A percentile compares a stretch with the other conserved stretches of the same genome.
These are phyloP conservation scores for Malacoctenus gilli DNA, from an alignment of 2,797 vertebrate genomes.

Conservation along the genomic window DNA sequence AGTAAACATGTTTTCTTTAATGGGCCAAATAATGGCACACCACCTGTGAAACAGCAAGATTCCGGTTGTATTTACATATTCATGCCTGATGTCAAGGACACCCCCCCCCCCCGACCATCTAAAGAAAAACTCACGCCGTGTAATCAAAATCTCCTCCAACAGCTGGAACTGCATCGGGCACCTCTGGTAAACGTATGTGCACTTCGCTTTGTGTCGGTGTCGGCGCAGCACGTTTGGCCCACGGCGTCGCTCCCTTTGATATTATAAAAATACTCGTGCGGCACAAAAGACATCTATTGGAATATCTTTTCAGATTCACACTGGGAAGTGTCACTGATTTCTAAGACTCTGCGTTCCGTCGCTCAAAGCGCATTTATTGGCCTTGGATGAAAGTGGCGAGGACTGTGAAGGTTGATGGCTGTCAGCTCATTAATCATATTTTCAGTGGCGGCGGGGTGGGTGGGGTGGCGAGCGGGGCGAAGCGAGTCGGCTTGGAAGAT, in stretches of 20 bases:
- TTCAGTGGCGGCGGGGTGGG: conserved; percentile 32
- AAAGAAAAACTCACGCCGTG: no score
- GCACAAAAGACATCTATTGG: conserved; percentile 54
- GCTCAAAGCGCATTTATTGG: conserved; percentile 59
- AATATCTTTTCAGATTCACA: conserved; percentile 45
- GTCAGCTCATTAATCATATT: conserved; percentile 72
- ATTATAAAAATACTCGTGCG: conserved; percentile 21
- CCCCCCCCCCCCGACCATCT: not conserved
- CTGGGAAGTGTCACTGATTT: conserved; percentile 48
- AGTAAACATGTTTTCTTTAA: no score
- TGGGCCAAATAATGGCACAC: no score
- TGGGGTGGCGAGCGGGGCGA: no score
- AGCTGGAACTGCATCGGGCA: conserved; percentile 23
- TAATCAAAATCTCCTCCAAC: no score
- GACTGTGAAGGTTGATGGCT: conserved; percentile 62
- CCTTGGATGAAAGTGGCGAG: conserved; percentile 64
- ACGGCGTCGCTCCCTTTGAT: conserved; percentile 47
- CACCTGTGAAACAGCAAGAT: no score
- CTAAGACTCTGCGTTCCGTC: conserved; percentile 58
- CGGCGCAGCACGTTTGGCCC: conserved; percentile 31
- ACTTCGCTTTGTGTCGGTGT: conserved; percentile 37
- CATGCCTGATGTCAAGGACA: no score
- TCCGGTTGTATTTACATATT: no score
- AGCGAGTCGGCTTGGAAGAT: conserved; percentile 40
- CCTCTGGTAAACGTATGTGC: conserved; percentile 16